phyloP scores from a whole-genome alignment of 2,888 invertebrate species.

The Pterostichus madidus region DNA sequence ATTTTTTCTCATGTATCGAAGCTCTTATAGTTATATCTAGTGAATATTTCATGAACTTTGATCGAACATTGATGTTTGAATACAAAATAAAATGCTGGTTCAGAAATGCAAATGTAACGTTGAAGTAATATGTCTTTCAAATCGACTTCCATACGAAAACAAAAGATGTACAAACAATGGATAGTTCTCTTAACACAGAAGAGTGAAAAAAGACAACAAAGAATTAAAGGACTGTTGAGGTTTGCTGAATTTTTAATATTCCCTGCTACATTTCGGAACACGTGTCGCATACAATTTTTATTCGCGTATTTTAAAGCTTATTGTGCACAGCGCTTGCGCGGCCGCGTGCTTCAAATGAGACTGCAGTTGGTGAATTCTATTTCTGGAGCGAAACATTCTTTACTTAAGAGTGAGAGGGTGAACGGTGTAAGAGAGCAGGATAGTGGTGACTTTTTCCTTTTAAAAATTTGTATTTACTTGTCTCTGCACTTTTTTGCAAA shows the following conservation, averaged over 20 bases:
- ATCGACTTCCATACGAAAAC: neutral
- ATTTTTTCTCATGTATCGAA: constrained; percentile 4
- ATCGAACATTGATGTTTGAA: constrained; percentile 40
- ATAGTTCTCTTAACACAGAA: neutral
- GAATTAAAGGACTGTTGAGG: constrained; percentile 46
- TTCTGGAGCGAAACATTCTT: neutral
- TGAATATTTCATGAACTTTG: constrained; percentile 47
- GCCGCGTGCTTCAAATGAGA: neutral
- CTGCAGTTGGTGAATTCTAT: neutral
- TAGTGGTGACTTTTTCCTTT: constrained; percentile 4
- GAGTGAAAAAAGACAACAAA: neutral
- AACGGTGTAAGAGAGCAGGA: neutral
- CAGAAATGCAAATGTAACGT: constrained; percentile 34
- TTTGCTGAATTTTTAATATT: constrained; percentile 54
- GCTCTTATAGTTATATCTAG: constrained; percentile 14
- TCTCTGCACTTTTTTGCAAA: constrained; percentile 22
- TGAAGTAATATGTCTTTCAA: neutral
- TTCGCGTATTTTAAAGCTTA: constrained; percentile 38
- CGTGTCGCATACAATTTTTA: constrained; percentile 50
- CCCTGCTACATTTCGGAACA: constrained; percentile 21
- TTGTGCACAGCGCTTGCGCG: constrained; percentile 6
- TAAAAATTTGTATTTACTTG: constrained; percentile 35
- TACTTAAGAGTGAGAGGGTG: neutral
- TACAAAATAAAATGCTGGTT: constrained; percentile 18
- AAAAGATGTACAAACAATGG: constrained; percentile 4